Evolutionary conservation across 2,888 invertebrate genomes (phyloP).

Genomic region (Limulus polyphemus): DNA sequence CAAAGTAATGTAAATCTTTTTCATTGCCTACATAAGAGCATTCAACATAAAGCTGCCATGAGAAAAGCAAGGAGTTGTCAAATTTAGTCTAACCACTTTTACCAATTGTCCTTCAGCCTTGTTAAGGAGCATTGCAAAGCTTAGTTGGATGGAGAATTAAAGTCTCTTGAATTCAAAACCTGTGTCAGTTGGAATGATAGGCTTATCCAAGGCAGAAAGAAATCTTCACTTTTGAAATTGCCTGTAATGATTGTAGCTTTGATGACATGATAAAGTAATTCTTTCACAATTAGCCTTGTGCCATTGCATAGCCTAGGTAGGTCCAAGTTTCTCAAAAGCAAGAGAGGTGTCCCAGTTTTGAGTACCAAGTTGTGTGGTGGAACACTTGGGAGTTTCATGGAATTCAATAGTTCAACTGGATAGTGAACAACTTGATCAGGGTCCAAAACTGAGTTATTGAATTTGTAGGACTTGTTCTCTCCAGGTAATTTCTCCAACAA

Average conservation of each 20-base stretch:
- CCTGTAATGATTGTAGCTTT: constrained; percentile 21
- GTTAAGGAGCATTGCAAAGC: constrained; percentile 25
- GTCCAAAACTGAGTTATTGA: constrained; percentile 7
- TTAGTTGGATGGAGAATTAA: constrained; percentile 21
- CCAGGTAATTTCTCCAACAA: neutral
- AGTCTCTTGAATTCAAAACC: constrained; percentile 17
- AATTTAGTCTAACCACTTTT: constrained; percentile 13
- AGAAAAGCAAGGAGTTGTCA: constrained; percentile 25
- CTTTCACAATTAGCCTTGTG: constrained; percentile 26
- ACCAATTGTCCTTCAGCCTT: constrained; percentile 25
- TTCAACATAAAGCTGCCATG: constrained; percentile 31
- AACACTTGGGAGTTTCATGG: constrained; percentile 14
- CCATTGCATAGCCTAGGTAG: constrained; percentile 27
- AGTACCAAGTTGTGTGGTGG: constrained; percentile 15
- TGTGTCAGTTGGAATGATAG: neutral
- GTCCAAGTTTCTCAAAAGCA: constrained; percentile 17
- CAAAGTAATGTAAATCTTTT: neutral
- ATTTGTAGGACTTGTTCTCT: too few relatives aligned
- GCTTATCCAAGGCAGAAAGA: neutral
- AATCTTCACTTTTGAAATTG: neutral
- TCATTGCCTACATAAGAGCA: constrained; percentile 14
- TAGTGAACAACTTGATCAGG: too few relatives aligned
- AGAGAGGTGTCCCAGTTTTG: constrained; percentile 18
- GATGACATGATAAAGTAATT: constrained; percentile 20
- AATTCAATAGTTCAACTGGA: constrained; percentile 20